Conservation (phyloP, 2,113 vertebrate genomes). For the Pelodiscus sinensis region DNA sequence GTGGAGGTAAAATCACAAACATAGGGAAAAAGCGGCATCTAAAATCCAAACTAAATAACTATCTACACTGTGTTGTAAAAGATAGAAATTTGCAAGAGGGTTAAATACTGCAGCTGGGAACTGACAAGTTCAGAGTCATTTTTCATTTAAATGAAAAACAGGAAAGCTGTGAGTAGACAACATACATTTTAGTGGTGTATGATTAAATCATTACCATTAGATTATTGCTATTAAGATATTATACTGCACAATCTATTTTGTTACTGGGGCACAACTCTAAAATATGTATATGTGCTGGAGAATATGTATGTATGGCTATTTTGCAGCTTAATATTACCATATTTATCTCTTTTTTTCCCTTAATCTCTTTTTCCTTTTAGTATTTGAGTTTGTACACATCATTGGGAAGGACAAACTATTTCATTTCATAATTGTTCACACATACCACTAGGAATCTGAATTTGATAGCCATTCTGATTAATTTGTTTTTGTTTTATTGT, state of each 20-base stretch:
- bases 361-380: neutral
- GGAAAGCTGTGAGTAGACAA: neutral
- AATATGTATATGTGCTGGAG: neutral
- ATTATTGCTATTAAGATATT: neutral
- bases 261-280: neutral
- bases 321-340: neutral
- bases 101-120: neutral
- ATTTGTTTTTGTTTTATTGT: constrained; percentile 14
- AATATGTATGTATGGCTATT: neutral
- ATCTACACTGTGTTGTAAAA: neutral
- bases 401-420: neutral
- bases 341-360: neutral
- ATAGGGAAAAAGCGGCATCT: neutral
- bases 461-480: neutral
- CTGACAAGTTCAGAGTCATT: neutral
- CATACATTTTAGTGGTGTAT: neutral
- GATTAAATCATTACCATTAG: neutral
- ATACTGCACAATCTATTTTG: neutral
- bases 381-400: neutral
- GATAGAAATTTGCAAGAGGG: neutral
- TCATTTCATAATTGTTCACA: neutral
- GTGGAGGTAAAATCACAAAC: neutral
- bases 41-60: neutral
- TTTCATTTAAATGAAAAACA: neutral
- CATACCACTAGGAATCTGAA: accelerated